Evolutionary conservation across 2,888 invertebrate genomes (phyloP).

Genomic region (Camptogramma bilineatum): DNA sequence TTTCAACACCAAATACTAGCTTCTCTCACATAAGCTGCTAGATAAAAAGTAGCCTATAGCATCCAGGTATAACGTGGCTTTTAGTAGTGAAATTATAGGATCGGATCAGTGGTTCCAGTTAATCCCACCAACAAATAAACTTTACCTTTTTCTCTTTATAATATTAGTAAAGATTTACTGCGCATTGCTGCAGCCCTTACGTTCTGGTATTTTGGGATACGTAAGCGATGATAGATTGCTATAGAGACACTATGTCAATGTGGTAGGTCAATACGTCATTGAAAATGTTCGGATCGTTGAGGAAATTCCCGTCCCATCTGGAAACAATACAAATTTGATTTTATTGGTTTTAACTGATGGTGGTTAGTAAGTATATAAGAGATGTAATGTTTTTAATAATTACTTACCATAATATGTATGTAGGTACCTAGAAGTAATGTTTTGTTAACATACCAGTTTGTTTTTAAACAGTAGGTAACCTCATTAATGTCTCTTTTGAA

Average conservation of each 20-base stretch:
- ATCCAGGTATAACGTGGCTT: too few relatives aligned
- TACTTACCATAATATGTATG: too few relatives aligned
- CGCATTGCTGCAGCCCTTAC: not conserved
- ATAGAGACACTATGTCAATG: not conserved
- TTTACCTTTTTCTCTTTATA: too few relatives aligned
- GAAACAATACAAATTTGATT: not conserved
- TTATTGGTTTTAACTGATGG: too few relatives aligned
- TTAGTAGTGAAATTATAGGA: too few relatives aligned
- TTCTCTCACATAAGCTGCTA: too few relatives aligned
- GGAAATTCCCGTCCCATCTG: not conserved
- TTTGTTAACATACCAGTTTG: slow-evolving; percentile 39
- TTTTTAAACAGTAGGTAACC: slow-evolving; percentile 47
- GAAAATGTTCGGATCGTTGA: not conserved
- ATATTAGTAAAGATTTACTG: too few relatives aligned
- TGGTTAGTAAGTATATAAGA: not conserved
- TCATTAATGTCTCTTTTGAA: slow-evolving; percentile 55
- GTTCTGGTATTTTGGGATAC: not conserved
- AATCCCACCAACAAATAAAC: too few relatives aligned
- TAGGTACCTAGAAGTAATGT: slow-evolving; percentile 20
- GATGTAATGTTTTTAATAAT: not conserved
- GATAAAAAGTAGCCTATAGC: too few relatives aligned
- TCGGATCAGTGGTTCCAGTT: too few relatives aligned
- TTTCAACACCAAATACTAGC: too few relatives aligned
- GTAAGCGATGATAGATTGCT: not conserved
- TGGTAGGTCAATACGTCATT: not conserved